Conservation (phyloP, 2,888 invertebrate species). For the Ochlodes sylvanus region DNA sequence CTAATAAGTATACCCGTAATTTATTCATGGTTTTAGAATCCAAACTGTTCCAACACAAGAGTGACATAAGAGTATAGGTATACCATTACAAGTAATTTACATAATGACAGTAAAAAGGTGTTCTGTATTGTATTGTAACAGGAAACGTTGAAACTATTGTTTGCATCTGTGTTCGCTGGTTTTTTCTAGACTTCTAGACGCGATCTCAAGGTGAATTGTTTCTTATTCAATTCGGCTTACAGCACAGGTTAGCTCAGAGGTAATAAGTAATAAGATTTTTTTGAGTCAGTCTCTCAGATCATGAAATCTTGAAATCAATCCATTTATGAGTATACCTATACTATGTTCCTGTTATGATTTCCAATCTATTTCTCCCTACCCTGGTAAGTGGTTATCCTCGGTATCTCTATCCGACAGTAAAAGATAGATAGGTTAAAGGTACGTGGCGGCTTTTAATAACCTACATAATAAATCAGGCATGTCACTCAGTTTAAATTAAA, state of each 20-base stretch:
- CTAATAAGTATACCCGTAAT: not conserved
- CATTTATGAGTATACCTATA: too few species aligned
- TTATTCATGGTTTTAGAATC: not conserved
- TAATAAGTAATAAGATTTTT: not conserved
- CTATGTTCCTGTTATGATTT: too few species aligned
- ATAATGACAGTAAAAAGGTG: conserved; percentile 18
- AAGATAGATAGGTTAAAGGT: too few species aligned
- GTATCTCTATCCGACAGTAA: too few species aligned
- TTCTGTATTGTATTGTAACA: conserved; percentile 19
- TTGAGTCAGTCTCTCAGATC: not conserved
- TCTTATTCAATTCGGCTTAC: not conserved
- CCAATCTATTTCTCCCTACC: too few species aligned
- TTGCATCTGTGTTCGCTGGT: not conserved
- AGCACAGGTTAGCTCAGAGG: not conserved
- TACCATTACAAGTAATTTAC: conserved; percentile 12
- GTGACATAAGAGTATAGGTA: not conserved
- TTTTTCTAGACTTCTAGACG: conserved; percentile 13
- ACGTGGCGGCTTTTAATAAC: too few species aligned
- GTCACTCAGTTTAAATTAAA: too few species aligned
- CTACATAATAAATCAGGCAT: too few species aligned
- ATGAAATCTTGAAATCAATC: too few species aligned
- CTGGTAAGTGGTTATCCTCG: too few species aligned
- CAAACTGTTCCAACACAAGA: conserved; percentile 12
- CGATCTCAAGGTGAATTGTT: conserved; percentile 9
- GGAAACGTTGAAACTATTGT: conserved; percentile 27